A percentile compares a stretch with the other conserved stretches of the same genome.
Conservation (phyloP, 2,888 invertebrate genomes). For the Leptopterna dolabrata region DNA sequence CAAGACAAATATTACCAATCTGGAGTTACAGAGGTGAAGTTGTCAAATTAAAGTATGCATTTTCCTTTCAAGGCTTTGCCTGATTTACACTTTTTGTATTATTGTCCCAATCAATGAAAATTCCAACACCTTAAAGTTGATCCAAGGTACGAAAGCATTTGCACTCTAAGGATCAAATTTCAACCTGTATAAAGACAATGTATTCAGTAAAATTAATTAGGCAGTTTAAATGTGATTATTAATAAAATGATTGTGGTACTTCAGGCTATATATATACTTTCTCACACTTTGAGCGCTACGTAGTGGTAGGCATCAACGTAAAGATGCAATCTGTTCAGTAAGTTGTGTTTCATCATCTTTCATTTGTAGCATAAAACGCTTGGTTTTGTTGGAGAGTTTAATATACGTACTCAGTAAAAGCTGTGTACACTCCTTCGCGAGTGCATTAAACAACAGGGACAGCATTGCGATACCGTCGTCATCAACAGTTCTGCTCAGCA, state of each 20-base stretch:
- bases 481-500: no score
- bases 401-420: no score
- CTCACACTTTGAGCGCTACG: no score
- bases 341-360: no score
- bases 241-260: background rate
- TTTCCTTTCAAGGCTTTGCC: background rate
- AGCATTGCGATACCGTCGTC: no score
- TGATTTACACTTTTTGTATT: background rate
- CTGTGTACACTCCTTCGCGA: no score
- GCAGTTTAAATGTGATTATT: constrained; percentile 8
- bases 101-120: background rate
- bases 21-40: background rate
- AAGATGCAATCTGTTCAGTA: no score
- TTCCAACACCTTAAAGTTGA: background rate
- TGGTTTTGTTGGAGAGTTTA: no score
- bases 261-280: no score
- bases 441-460: no score
- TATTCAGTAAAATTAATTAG: background rate
- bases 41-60: background rate
- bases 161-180: background rate
- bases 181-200: constrained; percentile 12
- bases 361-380: no score
- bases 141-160: background rate
- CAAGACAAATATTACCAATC: background rate
- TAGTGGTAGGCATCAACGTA: no score